These are phyloP conservation scores for Ginglymostoma cirratum DNA, from an alignment of 2,113 vertebrate species.

Conservation along the genomic window DNA sequence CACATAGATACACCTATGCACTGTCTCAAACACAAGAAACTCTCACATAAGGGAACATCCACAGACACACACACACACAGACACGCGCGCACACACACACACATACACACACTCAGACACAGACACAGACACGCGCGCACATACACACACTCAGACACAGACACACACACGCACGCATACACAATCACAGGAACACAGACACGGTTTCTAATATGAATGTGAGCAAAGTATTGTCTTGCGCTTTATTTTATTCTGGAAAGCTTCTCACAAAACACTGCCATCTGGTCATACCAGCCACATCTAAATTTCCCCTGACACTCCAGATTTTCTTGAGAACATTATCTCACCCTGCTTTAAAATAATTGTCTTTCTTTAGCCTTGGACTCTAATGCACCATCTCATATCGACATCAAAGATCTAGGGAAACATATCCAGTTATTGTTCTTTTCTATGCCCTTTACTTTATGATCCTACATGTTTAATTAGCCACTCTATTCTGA, in stretches of 20 bases:
- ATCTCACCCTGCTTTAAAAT: slow-evolving; percentile 17
- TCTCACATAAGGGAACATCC: no score
- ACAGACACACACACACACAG: no score
- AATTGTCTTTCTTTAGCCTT: not conserved
- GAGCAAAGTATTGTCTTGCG: not conserved
- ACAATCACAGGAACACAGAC: no score
- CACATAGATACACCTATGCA: no score
- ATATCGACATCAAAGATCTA: not conserved
- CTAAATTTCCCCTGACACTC: not conserved
- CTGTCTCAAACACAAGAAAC: no score
- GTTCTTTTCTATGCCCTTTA: slow-evolving; percentile 43
- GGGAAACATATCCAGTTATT: not conserved
- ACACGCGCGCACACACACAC: no score
- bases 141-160: no score
- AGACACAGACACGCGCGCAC: no score
- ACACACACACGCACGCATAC: no score
- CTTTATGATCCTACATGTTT: slow-evolving; percentile 52
- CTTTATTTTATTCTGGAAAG: not conserved
- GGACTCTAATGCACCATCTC: not conserved
- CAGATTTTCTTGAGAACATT: not conserved
- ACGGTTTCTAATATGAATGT: not conserved
- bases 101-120: no score
- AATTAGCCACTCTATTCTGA: slow-evolving; percentile 59
- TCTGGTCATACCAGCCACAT: not conserved
- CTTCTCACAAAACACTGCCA: no score